A percentile compares a stretch with the other conserved stretches of the same genome.
phyloP scores from a whole-genome alignment of 2,113 vertebrate species.

The Agapornis roseicollis region DNA sequence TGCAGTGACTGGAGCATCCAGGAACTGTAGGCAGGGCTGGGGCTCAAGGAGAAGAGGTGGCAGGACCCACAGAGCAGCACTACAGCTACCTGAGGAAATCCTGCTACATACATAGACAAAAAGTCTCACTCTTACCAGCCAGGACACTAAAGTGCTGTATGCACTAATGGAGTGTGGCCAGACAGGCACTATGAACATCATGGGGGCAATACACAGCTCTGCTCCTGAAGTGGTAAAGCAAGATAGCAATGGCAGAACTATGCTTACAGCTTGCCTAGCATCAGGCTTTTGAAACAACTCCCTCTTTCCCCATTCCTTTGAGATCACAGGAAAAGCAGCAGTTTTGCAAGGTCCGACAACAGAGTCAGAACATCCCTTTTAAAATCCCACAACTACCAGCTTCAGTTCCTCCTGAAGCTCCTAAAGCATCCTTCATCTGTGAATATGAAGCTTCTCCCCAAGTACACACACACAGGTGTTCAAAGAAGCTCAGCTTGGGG shows the following conservation, averaged over 20 bases:
- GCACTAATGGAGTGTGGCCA: neutral
- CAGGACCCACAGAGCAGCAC: neutral
- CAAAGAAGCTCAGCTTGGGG: neutral
- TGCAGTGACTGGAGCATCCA: neutral
- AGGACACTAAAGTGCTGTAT: neutral
- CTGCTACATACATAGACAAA: fast-evolving
- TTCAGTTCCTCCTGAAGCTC: neutral
- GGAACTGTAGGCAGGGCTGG: neutral
- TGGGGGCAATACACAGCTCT: neutral
- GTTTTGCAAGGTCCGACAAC: neutral
- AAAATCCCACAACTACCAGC: neutral
- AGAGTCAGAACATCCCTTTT: neutral
- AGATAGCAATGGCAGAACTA: neutral
- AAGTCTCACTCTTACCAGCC: neutral
- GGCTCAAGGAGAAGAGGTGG: neutral
- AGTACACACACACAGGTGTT: neutral
- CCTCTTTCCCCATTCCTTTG: neutral
- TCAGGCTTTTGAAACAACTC: neutral
- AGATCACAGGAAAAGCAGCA: neutral
- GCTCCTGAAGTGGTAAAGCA: neutral
- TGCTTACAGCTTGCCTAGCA: neutral
- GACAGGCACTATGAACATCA: neutral
- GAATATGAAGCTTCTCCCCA: neutral
- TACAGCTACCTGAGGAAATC: neutral
- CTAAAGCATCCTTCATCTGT: neutral